Percentiles rank a stretch among this genome's conserved stretches.
Conservation (phyloP, 2,888 invertebrate genomes). For the Chouioia cunea region DNA sequence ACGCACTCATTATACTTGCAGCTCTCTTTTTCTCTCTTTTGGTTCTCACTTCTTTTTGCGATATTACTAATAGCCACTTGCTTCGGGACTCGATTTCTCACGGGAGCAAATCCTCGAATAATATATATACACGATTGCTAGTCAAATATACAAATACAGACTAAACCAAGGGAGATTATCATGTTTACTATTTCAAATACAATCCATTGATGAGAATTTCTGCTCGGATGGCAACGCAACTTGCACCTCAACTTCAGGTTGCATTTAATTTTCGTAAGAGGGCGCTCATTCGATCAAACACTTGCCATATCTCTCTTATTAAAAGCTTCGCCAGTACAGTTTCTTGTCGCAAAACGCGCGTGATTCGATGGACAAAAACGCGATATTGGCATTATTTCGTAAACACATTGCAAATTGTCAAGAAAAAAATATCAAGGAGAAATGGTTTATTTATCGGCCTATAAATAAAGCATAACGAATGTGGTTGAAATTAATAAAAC, state of each 20-base stretch:
- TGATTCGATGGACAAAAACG: too few species aligned
- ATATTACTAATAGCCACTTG: too few species aligned
- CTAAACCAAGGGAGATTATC: not conserved
- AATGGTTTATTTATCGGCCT: too few species aligned
- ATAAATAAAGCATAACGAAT: too few species aligned
- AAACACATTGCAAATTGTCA: too few species aligned
- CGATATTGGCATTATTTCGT: too few species aligned
- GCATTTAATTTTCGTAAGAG: conserved; percentile 28
- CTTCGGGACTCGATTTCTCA: not conserved
- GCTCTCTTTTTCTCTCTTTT: conserved; percentile 1
- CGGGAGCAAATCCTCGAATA: not conserved
- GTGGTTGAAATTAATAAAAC: too few species aligned
- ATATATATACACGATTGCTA: too few species aligned
- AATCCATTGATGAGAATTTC: not conserved
- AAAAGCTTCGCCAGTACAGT: too few species aligned
- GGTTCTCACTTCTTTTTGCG: not conserved
- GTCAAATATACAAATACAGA: not conserved
- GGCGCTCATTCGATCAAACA: conserved; percentile 10
- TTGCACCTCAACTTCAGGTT: not conserved
- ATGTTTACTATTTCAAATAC: too few species aligned
- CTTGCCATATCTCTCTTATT: not conserved
- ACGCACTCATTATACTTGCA: conserved; percentile 59
- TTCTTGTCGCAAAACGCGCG: too few species aligned
- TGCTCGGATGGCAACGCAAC: conserved; percentile 18
- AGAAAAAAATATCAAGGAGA: too few species aligned